These are phyloP conservation scores for Tringa solitaria DNA, from an alignment of 2,113 vertebrate genomes.

Conservation along the genomic window DNA sequence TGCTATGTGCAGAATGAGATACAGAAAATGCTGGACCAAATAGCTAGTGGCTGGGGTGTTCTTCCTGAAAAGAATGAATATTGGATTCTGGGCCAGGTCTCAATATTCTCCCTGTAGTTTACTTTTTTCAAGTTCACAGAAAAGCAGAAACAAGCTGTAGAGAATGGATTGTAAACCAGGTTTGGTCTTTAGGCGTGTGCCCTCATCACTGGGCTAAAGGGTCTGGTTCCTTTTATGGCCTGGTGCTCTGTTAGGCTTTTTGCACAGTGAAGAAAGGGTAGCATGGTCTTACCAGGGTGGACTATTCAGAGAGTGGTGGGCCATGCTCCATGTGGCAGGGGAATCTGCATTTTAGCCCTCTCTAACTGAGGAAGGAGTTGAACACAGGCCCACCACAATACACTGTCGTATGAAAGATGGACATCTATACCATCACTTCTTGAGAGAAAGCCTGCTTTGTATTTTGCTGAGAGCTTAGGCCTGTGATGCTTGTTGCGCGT, in stretches of 20 bases:
- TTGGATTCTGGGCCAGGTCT: neutral
- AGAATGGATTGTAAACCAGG: neutral
- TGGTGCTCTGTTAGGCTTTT: neutral
- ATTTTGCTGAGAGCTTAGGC: neutral
- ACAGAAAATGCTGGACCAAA: neutral
- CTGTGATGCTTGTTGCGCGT: neutral
- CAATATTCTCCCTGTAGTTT: neutral
- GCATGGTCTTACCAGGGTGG: neutral
- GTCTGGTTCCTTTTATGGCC: neutral
- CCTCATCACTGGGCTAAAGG: neutral
- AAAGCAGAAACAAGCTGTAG: neutral
- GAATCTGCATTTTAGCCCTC: neutral
- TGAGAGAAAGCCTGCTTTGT: neutral
- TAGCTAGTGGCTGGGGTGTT: neutral
- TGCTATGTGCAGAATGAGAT: neutral
- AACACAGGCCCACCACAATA: neutral
- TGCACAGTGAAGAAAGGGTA: neutral
- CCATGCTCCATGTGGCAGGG: accelerated
- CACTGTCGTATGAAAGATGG: neutral
- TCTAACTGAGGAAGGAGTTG: neutral
- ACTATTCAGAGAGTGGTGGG: neutral
- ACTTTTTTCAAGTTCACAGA: neutral
- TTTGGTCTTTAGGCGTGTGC: neutral
- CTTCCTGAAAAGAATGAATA: neutral
- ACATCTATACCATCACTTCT: neutral